Evolutionary conservation across 2,113 vertebrate genomes (phyloP).

Genomic region (Pavo muticus): DNA sequence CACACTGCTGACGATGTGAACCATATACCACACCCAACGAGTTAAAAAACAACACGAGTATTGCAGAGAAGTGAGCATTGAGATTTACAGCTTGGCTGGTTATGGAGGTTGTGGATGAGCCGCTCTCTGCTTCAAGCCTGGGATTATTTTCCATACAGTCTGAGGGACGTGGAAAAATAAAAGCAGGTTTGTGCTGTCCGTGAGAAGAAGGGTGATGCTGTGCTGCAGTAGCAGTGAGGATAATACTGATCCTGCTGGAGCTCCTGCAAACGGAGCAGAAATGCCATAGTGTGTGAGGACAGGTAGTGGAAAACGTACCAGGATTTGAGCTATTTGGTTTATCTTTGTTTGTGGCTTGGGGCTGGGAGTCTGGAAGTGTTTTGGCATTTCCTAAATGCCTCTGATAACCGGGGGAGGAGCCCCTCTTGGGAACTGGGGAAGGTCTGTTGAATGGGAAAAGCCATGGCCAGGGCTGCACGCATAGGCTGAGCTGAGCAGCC

Average conservation of each 20-base stretch:
- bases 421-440: neutral
- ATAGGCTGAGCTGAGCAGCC: neutral
- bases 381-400: neutral
- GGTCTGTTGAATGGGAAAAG: neutral
- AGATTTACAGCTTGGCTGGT: accelerated
- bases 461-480: neutral
- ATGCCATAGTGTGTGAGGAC: neutral
- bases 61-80: neutral
- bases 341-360: neutral
- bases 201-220: neutral
- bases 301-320: neutral
- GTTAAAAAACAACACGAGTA: neutral
- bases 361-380: neutral
- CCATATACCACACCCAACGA: neutral
- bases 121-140: accelerated
- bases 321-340: neutral
- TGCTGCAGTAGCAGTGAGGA: neutral
- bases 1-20: neutral
- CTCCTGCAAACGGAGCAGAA: neutral
- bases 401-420: neutral
- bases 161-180: neutral
- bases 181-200: neutral
- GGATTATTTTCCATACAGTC: neutral
- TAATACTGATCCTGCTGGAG: neutral
- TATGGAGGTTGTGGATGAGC: accelerated